A percentile compares a stretch with the other conserved stretches of the same genome.
These are phyloP conservation scores for Dicyrtomina minuta DNA, from an alignment of 2,888 invertebrate species.

Conservation along the genomic window DNA sequence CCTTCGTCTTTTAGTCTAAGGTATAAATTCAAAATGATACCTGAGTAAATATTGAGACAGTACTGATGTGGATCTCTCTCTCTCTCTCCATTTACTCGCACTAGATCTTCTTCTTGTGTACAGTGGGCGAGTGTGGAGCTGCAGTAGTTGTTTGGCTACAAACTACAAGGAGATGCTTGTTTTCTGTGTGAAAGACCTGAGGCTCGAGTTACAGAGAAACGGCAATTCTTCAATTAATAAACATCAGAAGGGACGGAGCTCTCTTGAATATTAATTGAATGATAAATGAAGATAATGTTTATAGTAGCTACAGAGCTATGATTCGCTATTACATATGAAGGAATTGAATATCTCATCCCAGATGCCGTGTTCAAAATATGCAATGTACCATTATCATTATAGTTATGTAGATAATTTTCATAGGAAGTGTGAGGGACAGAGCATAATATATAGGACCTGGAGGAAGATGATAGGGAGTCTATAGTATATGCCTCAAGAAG, in stretches of 20 bases:
- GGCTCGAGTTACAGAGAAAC: conserved; percentile 2
- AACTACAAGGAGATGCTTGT: neutral
- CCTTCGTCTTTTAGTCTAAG: too few species aligned
- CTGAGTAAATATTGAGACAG: conserved; percentile 2
- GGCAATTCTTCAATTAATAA: conserved; percentile 17
- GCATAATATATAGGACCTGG: neutral
- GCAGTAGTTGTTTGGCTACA: too few species aligned
- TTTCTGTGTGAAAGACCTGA: neutral
- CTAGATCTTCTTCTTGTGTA: neutral
- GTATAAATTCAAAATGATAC: too few species aligned
- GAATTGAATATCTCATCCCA: neutral
- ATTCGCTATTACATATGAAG: neutral
- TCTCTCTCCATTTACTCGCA: neutral
- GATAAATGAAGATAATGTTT: conserved; percentile 8
- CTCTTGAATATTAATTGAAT: conserved; percentile 21
- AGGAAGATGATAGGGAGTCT: neutral
- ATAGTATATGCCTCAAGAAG: too few species aligned
- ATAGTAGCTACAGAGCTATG: too few species aligned
- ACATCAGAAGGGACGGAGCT: neutral
- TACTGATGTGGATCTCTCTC: neutral
- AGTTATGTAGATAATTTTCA: neutral
- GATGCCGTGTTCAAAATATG: too few species aligned
- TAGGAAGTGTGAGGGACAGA: neutral
- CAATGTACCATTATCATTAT: too few species aligned
- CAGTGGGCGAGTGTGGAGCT: neutral